Conservation (phyloP, 2,888 invertebrate genomes). For the Crossocerus cetratus region DNA sequence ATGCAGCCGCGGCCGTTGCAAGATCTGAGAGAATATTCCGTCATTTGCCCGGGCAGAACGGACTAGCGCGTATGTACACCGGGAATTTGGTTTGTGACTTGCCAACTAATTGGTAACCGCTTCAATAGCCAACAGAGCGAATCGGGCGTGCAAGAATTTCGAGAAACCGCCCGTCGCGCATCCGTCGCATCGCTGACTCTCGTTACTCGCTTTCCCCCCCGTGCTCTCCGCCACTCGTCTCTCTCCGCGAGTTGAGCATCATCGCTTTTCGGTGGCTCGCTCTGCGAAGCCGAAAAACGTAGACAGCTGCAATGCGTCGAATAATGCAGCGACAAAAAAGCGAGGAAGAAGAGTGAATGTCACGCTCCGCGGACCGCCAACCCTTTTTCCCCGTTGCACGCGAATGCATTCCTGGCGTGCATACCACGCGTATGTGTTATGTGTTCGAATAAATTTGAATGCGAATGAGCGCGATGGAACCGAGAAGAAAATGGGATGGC, state of each 20-base stretch:
- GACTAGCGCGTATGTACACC: not conserved
- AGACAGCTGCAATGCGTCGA: conserved; percentile 61
- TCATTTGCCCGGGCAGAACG: not conserved
- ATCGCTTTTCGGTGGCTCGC: not conserved
- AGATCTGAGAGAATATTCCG: not conserved
- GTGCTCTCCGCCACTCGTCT: no score
- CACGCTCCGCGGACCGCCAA: conserved; percentile 54
- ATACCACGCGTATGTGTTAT: conserved; percentile 54
- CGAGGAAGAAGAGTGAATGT: conserved; percentile 55
- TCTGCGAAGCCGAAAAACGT: conserved; percentile 33
- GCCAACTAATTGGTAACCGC: conserved; percentile 22
- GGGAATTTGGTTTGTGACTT: not conserved
- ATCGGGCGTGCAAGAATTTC: not conserved
- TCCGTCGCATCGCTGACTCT: not conserved
- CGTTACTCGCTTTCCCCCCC: no score
- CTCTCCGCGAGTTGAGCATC: no score
- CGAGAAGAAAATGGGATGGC: conserved; percentile 7
- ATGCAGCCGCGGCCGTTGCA: no score
- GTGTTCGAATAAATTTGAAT: conserved; percentile 65
- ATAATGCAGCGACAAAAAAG: conserved; percentile 49
- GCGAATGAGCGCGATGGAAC: conserved; percentile 54
- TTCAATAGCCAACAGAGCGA: not conserved
- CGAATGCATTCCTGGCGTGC: conserved; percentile 56
- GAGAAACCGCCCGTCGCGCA: not conserved
- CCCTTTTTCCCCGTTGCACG: conserved; percentile 49